phyloP scores from a whole-genome alignment of 2,888 invertebrate genomes.

The Drosophila melanosoma region DNA sequence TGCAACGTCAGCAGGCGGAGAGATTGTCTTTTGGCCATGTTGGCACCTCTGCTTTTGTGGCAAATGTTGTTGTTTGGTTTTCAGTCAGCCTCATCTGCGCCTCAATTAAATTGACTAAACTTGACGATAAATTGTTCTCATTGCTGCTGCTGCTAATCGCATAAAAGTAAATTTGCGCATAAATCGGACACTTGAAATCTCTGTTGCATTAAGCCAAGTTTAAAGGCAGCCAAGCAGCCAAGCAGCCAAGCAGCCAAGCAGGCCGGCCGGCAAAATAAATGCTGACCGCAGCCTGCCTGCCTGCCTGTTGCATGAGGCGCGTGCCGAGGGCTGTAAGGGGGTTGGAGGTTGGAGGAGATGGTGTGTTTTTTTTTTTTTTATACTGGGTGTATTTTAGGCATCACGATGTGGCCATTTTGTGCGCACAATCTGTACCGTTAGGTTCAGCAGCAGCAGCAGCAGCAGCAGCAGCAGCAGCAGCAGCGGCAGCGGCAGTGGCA shows the following conservation, averaged over 20 bases:
- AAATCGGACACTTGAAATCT: conserved; percentile 75
- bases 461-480: conserved; percentile 25
- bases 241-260: neutral
- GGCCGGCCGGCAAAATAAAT: conserved; percentile 19
- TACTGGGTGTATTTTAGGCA: conserved; percentile 53
- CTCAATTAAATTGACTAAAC: conserved; percentile 81
- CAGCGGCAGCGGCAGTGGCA: conserved; percentile 10
- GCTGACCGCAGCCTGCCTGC: conserved; percentile 7
- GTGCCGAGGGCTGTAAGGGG: conserved; percentile 45
- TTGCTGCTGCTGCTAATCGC: conserved; percentile 77
- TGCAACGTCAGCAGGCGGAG: neutral
- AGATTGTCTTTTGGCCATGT: conserved; percentile 40
- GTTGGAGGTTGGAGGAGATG: neutral
- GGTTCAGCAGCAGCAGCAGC: conserved; percentile 51
- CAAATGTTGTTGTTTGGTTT: conserved; percentile 31
- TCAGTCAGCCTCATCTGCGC: conserved; percentile 52
- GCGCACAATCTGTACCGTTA: conserved; percentile 81
- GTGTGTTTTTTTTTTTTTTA: neutral
- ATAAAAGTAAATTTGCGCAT: conserved; percentile 82
- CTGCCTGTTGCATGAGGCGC: conserved; percentile 61
- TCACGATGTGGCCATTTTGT: conserved; percentile 79
- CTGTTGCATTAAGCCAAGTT: conserved; percentile 27
- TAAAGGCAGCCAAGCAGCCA: neutral
- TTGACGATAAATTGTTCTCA: conserved; percentile 74
- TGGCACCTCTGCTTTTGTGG: conserved; percentile 55